Conservation (phyloP, 1,140 invertebrate genomes). For the Drosophila repletoides region DNA sequence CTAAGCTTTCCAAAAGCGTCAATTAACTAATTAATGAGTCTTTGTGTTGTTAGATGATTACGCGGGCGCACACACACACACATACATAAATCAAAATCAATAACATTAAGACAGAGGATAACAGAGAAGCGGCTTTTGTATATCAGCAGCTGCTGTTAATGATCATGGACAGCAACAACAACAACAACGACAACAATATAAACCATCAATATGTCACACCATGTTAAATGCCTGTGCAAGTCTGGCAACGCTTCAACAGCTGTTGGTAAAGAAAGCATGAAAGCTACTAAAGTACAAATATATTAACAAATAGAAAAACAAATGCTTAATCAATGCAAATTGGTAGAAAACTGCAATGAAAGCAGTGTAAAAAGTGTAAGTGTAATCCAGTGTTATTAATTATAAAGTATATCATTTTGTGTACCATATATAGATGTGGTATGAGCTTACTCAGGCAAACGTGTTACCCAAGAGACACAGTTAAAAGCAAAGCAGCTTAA, state of each 20-base stretch:
- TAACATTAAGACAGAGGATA: not conserved
- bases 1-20: conserved; percentile 15
- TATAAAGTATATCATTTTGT: too few species aligned
- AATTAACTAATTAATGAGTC: conserved; percentile 37
- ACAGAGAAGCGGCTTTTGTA: not conserved
- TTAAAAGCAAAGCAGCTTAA: too few species aligned
- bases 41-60: conserved; percentile 6
- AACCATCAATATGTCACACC: conserved; percentile 11
- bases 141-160: conserved; percentile 4
- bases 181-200: not conserved
- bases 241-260: conserved; percentile 4
- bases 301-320: not conserved
- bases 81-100: conserved; percentile 12
- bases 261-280: not conserved
- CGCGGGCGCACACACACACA: not conserved
- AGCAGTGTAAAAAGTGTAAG: not conserved
- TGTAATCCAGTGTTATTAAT: too few species aligned
- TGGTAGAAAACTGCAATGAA: not conserved
- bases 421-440: too few species aligned
- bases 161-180: conserved; percentile 8
- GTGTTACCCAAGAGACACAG: too few species aligned
- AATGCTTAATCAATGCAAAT: too few species aligned
- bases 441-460: too few species aligned
- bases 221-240: not conserved
- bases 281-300: not conserved